Percentiles rank a stretch among this genome's conserved stretches.
phyloP scores from a whole-genome alignment of 2,888 invertebrate species.

The Hemicrepidius hirtus region DNA sequence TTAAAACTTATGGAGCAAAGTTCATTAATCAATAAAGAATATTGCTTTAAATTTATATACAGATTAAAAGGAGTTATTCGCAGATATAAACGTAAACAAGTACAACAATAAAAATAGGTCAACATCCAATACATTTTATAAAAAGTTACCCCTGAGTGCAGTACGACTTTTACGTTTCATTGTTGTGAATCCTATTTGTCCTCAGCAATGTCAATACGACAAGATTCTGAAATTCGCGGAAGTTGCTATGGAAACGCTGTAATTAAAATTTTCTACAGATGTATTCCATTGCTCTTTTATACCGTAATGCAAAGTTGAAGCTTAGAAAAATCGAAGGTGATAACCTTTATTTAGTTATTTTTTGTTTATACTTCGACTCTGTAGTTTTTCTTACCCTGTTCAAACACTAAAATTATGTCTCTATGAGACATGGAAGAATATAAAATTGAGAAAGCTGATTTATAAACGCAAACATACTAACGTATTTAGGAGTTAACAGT shows the following conservation, averaged over 20 bases:
- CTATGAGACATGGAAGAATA: no score
- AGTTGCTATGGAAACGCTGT: neutral
- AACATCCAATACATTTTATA: conserved; percentile 2
- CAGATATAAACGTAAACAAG: no score
- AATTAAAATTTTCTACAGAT: neutral
- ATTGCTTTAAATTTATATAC: neutral
- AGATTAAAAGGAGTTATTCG: neutral
- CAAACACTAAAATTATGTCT: no score
- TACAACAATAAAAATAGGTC: neutral
- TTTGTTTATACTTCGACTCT: no score
- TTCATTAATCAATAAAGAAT: neutral
- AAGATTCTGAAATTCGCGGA: neutral
- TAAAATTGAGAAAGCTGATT: no score
- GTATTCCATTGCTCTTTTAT: neutral
- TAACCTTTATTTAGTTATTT: no score
- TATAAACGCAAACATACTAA: no score
- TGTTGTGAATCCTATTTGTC: neutral
- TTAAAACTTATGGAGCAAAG: conserved; percentile 1
- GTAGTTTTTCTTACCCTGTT: no score
- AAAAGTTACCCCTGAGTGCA: neutral
- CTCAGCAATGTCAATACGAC: neutral
- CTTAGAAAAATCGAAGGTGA: no score
- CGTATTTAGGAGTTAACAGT: no score
- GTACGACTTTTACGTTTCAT: neutral
- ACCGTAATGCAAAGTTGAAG: neutral